A percentile compares a stretch with the other conserved stretches of the same genome.
Evolutionary conservation across 2,888 invertebrate species (phyloP).

Genomic region (Biston stratarius): DNA sequence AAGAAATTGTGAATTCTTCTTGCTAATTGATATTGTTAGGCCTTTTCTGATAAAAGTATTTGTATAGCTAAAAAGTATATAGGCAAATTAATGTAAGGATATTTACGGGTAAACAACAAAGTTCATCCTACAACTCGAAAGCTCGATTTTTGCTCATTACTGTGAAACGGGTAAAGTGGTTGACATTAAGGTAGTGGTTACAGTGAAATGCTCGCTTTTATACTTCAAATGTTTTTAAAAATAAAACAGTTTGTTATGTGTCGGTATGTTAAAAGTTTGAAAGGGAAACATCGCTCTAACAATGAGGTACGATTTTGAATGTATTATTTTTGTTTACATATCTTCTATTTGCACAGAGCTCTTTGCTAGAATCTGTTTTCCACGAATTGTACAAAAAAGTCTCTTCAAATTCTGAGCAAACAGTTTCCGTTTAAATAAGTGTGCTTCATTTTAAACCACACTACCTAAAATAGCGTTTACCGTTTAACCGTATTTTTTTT

Average conservation of each 20-base stretch:
- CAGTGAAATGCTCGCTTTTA: slow-evolving; percentile 42
- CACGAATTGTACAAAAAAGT: no score
- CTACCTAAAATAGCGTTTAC: no score
- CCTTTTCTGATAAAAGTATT: slow-evolving; percentile 3
- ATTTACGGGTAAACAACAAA: slow-evolving; percentile 11
- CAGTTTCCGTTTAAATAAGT: no score
- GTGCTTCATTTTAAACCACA: no score
- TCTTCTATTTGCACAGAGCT: no score
- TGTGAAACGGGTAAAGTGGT: slow-evolving; percentile 5
- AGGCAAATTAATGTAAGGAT: slow-evolving; percentile 1
- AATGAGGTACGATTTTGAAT: slow-evolving; percentile 24
- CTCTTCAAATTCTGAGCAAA: no score
- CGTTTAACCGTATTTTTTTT: no score
- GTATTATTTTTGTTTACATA: no score
- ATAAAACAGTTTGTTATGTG: slow-evolving; percentile 42
- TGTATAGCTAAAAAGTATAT: slow-evolving; percentile 6
- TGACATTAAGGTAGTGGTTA: slow-evolving; percentile 18
- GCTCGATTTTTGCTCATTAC: slow-evolving; percentile 14
- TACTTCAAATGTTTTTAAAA: slow-evolving; percentile 39
- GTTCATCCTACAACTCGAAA: slow-evolving; percentile 14
- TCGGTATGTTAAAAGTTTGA: slow-evolving; percentile 26
- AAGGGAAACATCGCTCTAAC: slow-evolving; percentile 22
- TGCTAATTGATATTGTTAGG: slow-evolving; percentile 13
- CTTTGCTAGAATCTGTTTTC: no score
- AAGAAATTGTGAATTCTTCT: background rate